Conservation (phyloP, 2,888 invertebrate genomes). For the Cosmorhoe ocellata region DNA sequence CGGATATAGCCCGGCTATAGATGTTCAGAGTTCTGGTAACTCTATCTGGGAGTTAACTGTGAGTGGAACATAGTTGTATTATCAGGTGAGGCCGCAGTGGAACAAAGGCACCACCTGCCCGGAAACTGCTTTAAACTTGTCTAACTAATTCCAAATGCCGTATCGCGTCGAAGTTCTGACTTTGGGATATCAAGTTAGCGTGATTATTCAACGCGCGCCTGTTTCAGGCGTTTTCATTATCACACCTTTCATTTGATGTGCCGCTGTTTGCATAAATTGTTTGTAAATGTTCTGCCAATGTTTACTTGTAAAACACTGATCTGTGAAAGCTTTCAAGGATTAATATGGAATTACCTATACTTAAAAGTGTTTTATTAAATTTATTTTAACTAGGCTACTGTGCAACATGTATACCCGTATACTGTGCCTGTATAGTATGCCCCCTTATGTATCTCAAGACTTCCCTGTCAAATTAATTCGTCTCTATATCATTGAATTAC, state of each 20-base stretch:
- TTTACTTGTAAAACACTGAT: slow-evolving; percentile 13
- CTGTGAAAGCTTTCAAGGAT: slow-evolving; percentile 2
- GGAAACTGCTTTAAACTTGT: slow-evolving; percentile 56
- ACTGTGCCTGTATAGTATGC: too few species aligned
- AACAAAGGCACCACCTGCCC: slow-evolving; percentile 60
- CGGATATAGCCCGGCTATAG: background rate
- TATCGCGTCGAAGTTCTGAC: slow-evolving; percentile 54
- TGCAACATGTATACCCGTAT: too few species aligned
- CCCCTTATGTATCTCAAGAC: too few species aligned
- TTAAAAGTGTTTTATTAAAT: slow-evolving; percentile 3
- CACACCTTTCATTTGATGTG: slow-evolving; percentile 31
- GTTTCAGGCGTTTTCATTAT: slow-evolving; percentile 40
- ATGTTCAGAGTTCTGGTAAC: background rate
- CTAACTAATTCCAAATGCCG: slow-evolving; percentile 56
- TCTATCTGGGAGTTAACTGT: slow-evolving; percentile 32
- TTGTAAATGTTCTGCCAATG: slow-evolving; percentile 20
- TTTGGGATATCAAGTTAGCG: slow-evolving; percentile 50
- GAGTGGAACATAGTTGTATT: slow-evolving; percentile 57
- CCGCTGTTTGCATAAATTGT: slow-evolving; percentile 25
- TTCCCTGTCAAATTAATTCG: too few species aligned
- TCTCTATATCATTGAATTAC: too few species aligned
- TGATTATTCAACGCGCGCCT: slow-evolving; percentile 46
- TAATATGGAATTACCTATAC: too few species aligned
- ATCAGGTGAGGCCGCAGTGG: slow-evolving; percentile 53
- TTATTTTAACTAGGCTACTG: background rate